phyloP scores from a whole-genome alignment of 2,888 invertebrate genomes.

The Ectemnius continuus region DNA sequence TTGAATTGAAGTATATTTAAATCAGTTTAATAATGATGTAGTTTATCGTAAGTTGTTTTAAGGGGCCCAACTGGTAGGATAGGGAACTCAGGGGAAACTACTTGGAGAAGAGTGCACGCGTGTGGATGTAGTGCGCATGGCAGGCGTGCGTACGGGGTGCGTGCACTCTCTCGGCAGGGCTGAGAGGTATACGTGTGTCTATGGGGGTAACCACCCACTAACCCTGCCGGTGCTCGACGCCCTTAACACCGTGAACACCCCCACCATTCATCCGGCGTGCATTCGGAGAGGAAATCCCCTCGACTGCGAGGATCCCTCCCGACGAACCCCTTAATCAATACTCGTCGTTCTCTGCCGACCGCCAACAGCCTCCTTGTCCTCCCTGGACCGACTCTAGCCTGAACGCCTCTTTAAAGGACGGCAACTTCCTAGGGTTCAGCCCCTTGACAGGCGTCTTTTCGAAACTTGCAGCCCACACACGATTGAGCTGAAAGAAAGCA shows the following conservation, averaged over 20 bases:
- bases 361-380: constrained; percentile 49
- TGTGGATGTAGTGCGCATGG: constrained; percentile 28
- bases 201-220: constrained; percentile 28
- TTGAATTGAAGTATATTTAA: no score
- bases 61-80: no score
- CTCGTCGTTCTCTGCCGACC: constrained; percentile 61
- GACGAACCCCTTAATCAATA: constrained; percentile 71
- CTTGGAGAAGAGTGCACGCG: constrained; percentile 22
- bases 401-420: no score
- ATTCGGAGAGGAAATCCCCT: constrained; percentile 58
- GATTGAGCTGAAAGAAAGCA: neutral
- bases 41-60: no score
- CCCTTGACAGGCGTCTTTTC: no score
- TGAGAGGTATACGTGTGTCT: neutral
- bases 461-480: no score
- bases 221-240: constrained; percentile 34
- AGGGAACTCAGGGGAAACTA: neutral
- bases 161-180: constrained; percentile 22
- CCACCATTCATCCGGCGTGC: constrained; percentile 43
- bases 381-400: constrained; percentile 49
- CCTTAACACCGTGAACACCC: constrained; percentile 33
- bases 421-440: no score
- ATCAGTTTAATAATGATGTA: no score
- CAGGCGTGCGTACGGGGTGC: constrained; percentile 25
- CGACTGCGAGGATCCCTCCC: constrained; percentile 62